Evolutionary conservation across 1,140 invertebrate species (phyloP).

Genomic region (Sitodiplosis mosellana): DNA sequence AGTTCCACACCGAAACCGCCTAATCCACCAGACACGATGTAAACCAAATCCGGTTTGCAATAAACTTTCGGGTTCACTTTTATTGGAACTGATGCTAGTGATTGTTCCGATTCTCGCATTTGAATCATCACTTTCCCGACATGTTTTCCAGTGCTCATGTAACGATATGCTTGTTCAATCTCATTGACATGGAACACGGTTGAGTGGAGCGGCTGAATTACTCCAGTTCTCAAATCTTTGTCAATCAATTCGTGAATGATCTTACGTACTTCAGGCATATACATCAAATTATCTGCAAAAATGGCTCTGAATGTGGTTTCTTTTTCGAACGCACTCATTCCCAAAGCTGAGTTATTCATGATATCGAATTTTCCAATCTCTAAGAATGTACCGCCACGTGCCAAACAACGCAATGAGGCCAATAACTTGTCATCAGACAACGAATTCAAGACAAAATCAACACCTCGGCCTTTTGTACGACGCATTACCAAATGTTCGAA

Average conservation of each 20-base stretch:
- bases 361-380: slow-evolving; percentile 66
- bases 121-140: slow-evolving; percentile 54
- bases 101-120: slow-evolving; percentile 7
- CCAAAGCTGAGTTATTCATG: slow-evolving; percentile 39
- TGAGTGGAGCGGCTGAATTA: slow-evolving; percentile 21
- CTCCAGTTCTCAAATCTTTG: slow-evolving; percentile 42
- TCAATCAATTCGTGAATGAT: slow-evolving; percentile 13
- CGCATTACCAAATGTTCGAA: slow-evolving; percentile 38
- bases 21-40: slow-evolving; percentile 51
- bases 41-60: slow-evolving; percentile 27
- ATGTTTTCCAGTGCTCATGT: slow-evolving; percentile 72
- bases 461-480: slow-evolving; percentile 39
- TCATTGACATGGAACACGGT: slow-evolving; percentile 38
- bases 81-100: slow-evolving; percentile 15
- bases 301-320: slow-evolving; percentile 79
- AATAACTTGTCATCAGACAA: slow-evolving; percentile 44
- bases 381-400: slow-evolving; percentile 42
- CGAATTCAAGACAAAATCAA: slow-evolving; percentile 48
- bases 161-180: slow-evolving; percentile 46
- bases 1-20: slow-evolving; percentile 84
- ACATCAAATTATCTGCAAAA: slow-evolving; percentile 59
- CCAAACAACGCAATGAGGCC: slow-evolving; percentile 61
- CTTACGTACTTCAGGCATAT: slow-evolving; percentile 22
- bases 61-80: slow-evolving; percentile 21
- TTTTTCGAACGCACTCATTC: slow-evolving; percentile 58